Conservation (phyloP, 2,113 vertebrate genomes). For the Cyanocitta stelleri region DNA sequence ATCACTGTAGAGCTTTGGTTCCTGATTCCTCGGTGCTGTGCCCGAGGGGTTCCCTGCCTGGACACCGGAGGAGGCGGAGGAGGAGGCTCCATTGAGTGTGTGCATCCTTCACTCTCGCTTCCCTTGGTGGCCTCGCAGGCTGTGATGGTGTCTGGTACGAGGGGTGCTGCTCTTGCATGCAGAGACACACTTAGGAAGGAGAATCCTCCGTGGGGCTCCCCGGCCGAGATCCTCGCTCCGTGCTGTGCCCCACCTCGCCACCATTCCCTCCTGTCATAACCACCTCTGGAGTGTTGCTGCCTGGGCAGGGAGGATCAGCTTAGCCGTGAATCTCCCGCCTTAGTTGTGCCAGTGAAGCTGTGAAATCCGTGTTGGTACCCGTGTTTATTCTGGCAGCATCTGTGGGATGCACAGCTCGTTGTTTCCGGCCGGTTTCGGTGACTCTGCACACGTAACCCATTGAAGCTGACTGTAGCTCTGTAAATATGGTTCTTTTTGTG, state of each 20-base stretch:
- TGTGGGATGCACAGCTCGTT: not conserved
- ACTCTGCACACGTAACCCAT: not conserved
- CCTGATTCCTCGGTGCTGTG: not conserved
- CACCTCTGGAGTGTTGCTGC: not conserved
- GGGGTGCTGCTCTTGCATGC: not conserved
- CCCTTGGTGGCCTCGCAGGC: not conserved
- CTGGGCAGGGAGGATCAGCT: not conserved
- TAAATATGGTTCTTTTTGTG: not conserved
- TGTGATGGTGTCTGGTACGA: not conserved
- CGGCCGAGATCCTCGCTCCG: rapidly evolving
- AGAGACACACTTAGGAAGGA: not conserved
- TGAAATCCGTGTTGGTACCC: conserved; percentile 7
- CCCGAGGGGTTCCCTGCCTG: not conserved
- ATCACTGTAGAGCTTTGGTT: not conserved
- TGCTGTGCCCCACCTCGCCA: not conserved
- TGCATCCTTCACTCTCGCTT: not conserved
- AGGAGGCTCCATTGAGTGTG: not conserved
- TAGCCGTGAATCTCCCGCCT: not conserved
- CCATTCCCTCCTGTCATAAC: not conserved
- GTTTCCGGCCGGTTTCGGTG: not conserved
- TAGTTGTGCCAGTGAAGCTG: conserved; percentile 20
- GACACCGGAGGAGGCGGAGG: not conserved
- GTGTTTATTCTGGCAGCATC: not conserved
- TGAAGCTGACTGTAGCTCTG: conserved; percentile 23
- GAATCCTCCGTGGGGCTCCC: not conserved